phyloP scores from a whole-genome alignment of 2,888 invertebrate species.

The Tenthredo scrophulariae region DNA sequence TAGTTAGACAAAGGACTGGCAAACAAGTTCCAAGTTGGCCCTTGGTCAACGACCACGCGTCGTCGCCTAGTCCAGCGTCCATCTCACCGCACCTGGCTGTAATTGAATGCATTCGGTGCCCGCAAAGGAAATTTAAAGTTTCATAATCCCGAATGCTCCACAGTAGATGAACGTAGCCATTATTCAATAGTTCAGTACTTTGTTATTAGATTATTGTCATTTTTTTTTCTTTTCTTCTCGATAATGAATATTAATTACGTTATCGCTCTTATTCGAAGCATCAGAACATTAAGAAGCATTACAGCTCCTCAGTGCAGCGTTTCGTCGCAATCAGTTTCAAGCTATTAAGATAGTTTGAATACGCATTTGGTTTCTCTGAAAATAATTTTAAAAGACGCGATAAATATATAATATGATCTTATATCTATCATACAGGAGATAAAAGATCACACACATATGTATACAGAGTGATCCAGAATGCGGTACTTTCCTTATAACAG shows the following conservation, averaged over 20 bases:
- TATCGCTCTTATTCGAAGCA: background rate
- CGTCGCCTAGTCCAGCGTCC: conserved; percentile 43
- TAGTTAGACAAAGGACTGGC: background rate
- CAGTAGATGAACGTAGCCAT: background rate
- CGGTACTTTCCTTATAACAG: too few relatives aligned
- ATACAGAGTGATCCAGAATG: too few relatives aligned
- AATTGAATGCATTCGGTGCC: background rate
- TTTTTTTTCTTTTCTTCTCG: background rate
- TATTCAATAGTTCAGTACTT: background rate
- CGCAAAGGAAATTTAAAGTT: background rate
- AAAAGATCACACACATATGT: too few relatives aligned
- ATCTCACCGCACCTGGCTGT: conserved; percentile 38
- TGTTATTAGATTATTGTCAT: background rate
- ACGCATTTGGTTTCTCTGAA: conserved; percentile 6
- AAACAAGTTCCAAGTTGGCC: background rate
- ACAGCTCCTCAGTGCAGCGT: background rate
- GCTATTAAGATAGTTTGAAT: background rate
- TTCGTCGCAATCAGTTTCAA: conserved; percentile 24
- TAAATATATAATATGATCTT: background rate
- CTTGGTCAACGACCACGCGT: conserved; percentile 2
- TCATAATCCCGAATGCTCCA: conserved; percentile 12
- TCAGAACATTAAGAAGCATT: background rate
- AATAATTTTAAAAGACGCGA: background rate
- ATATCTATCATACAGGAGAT: background rate
- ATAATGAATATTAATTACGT: conserved; percentile 17